Conservation (phyloP, 1,140 invertebrate species). For the Dinoponera quadriceps region DNA sequence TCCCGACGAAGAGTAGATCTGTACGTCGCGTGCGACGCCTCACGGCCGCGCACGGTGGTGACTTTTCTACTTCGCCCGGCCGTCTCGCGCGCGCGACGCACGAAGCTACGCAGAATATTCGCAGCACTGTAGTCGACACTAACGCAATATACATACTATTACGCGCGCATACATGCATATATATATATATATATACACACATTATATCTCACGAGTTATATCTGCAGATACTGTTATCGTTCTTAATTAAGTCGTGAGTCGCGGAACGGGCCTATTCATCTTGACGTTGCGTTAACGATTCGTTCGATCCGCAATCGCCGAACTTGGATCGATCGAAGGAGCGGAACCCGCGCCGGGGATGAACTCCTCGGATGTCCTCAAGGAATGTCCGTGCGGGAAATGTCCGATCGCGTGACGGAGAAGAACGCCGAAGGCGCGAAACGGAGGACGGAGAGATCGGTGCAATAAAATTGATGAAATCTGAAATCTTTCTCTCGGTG, state of each 20-base stretch:
- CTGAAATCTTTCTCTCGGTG: too few species aligned
- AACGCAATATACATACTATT: constrained; percentile 8
- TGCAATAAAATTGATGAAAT: not conserved
- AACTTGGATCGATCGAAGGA: constrained; percentile 4
- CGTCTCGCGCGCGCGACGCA: not conserved
- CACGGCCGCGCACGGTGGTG: too few species aligned
- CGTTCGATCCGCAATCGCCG: constrained; percentile 20
- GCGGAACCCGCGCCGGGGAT: not conserved
- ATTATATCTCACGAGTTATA: constrained; percentile 66
- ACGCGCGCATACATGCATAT: constrained; percentile 37
- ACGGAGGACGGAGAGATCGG: not conserved
- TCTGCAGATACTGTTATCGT: constrained; percentile 64
- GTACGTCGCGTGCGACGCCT: too few species aligned
- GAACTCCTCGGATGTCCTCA: constrained; percentile 2
- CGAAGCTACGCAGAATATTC: too few species aligned
- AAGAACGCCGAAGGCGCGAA: not conserved
- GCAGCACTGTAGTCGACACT: too few species aligned
- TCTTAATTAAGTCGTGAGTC: constrained; percentile 50
- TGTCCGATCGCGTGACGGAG: not conserved
- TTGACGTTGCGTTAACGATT: constrained; percentile 58
- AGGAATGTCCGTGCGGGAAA: not conserved
- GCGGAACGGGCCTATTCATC: constrained; percentile 65
- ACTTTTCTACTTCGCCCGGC: not conserved
- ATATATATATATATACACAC: constrained; percentile 56
- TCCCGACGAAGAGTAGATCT: too few species aligned